Percentiles rank a stretch among this genome's conserved stretches.
Conservation (phyloP, 2,888 invertebrate genomes). For the Oxystoma pomonae region DNA sequence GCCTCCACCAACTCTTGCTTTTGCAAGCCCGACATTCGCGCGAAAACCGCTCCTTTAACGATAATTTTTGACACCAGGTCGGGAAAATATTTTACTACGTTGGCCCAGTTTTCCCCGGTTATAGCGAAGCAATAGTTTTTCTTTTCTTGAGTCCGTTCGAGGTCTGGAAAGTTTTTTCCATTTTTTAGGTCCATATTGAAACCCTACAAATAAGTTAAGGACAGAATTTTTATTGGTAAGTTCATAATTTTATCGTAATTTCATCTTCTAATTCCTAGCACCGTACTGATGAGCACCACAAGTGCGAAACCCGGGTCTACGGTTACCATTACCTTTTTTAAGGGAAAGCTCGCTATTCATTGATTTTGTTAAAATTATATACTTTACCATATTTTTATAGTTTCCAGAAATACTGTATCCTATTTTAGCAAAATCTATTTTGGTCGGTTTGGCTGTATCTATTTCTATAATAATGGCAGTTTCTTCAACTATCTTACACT, state of each 20-base stretch:
- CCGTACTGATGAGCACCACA: too few species aligned
- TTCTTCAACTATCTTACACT: conserved; percentile 68
- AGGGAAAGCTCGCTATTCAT: too few species aligned
- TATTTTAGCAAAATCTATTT: conserved; percentile 26
- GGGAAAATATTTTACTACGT: conserved; percentile 69
- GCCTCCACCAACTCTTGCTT: conserved; percentile 88
- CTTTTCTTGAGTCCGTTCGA: conserved; percentile 20
- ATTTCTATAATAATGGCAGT: conserved; percentile 34
- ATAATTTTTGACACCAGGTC: conserved; percentile 61
- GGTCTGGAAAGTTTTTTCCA: too few species aligned
- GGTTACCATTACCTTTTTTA: too few species aligned
- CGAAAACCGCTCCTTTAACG: conserved; percentile 82
- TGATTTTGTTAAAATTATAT: neutral
- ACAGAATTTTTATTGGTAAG: neutral
- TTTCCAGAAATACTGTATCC: conserved; percentile 24
- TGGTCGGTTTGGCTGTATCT: conserved; percentile 28
- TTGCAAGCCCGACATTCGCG: conserved; percentile 91
- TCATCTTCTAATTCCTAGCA: too few species aligned
- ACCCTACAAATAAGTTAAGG: too few species aligned
- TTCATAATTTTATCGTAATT: too few species aligned
- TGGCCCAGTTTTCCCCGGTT: conserved; percentile 65
- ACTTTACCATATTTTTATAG: conserved; percentile 11
- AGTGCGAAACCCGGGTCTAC: too few species aligned
- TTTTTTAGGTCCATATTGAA: too few species aligned
- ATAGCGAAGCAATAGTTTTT: conserved; percentile 37